These are phyloP conservation scores for Nothobranchius kuhntae DNA, from an alignment of 2,113 vertebrate genomes.

Conservation along the genomic window DNA sequence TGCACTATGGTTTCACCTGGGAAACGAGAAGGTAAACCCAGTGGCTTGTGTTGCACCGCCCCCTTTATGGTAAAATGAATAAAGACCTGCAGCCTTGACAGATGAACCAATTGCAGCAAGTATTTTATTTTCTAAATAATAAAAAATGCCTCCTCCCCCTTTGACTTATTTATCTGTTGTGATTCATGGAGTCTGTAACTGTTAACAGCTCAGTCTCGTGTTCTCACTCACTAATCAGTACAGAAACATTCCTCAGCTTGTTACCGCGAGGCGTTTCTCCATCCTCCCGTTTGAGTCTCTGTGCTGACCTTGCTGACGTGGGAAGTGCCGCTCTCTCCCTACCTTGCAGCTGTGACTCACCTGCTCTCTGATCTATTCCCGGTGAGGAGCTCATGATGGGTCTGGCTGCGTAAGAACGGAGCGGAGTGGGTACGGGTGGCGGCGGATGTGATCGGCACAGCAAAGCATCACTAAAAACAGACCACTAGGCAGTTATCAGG, in stretches of 20 bases:
- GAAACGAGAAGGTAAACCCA: constrained; percentile 1
- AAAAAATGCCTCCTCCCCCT: not conserved
- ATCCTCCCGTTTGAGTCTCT: constrained; percentile 26
- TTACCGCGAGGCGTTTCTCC: not conserved
- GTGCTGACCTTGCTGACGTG: constrained; percentile 61
- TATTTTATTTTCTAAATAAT: constrained; percentile 12
- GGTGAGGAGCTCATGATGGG: constrained; percentile 56
- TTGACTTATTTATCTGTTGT: not conserved
- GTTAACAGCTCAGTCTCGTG: not conserved
- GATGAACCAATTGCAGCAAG: constrained; percentile 41
- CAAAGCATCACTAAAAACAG: constrained; percentile 39
- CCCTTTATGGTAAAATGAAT: constrained; percentile 29
- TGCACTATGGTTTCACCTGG: not conserved
- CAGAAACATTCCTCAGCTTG: constrained; percentile 9
- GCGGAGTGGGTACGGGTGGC: constrained; percentile 26
- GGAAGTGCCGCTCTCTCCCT: constrained; percentile 30
- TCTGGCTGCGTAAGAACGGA: constrained; percentile 33
- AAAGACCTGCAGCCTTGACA: constrained; percentile 23
- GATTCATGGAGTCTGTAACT: constrained; percentile 5
- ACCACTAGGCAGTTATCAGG: constrained; percentile 6
- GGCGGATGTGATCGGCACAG: constrained; percentile 51
- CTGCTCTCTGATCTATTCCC: constrained; percentile 72
- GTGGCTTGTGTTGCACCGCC: constrained; percentile 9
- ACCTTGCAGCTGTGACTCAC: constrained; percentile 70
- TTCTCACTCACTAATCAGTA: constrained; percentile 15